Evolutionary conservation across 92 coral and sea anemone genomes (phyloP), one percentile per base, ranked within the genome.

Genomic region (Epizoanthus scotinus): DNA sequence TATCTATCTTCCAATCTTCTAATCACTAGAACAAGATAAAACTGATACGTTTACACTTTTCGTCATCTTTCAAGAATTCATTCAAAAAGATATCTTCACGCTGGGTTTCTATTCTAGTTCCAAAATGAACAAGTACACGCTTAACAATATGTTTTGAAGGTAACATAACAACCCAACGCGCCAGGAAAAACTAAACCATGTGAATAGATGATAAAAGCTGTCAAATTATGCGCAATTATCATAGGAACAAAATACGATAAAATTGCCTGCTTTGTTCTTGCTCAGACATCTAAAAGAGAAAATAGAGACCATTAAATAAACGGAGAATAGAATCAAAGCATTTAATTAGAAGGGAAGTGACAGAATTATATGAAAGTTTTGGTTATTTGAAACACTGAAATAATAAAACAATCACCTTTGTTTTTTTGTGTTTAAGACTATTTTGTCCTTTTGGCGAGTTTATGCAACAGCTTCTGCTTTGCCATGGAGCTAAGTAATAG

Each of bases 181-280:
- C 57, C 15, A 57, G 26, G 38, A 34, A 58, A 21, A 57, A 14
- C 52, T 47, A 47, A 7, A 47, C 52, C 52, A 14, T 47, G 42
- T 36, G 67, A 38, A 36, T 58, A 29, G 18, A 7, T 4, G 22
- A 15, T 20, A 18, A 56, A 26, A 8, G 8, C n/a, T n/a, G n/a
- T 9, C 8, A 74, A 74, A 63, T 22, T 75, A 21, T 59, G 19
- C 58, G 18, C 6, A 29, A 38, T 13, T 20, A 58, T 59, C 31
- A 21, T 20, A 27, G 15, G 56, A 21, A 75, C 25, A 29, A 15
- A n/a, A 34, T 59, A 42, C 34, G 49, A 44, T 24, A 19, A 75
- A 59, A 75, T 59, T 59, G 81, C 52, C 22, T 59, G 58, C 68
- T 75, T 75, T 75, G 79, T 59, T 18, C 62, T 44, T 52, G 67